phyloP scores from a whole-genome alignment of 2,113 vertebrate genomes.

The Spheniscus mendiculus region DNA sequence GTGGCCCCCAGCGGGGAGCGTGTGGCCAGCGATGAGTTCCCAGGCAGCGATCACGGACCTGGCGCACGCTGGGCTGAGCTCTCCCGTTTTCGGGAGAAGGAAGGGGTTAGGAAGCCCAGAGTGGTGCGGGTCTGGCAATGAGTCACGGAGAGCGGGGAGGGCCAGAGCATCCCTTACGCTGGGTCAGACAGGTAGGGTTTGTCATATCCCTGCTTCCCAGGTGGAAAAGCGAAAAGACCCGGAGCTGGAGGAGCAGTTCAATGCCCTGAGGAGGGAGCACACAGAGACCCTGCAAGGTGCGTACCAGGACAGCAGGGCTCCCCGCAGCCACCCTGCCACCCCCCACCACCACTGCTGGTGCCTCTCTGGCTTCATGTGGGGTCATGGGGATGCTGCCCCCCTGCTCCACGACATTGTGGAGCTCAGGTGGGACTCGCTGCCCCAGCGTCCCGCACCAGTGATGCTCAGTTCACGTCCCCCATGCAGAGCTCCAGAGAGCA shows the following conservation, averaged over 20 bases:
- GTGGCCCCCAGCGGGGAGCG: accelerated
- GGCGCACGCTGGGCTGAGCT: background rate
- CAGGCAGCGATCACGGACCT: background rate
- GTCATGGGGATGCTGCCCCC: background rate
- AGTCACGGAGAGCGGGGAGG: accelerated
- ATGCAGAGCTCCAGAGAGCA: constrained; percentile 73
- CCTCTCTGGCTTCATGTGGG: background rate
- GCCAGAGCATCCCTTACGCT: background rate
- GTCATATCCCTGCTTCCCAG: constrained; percentile 53
- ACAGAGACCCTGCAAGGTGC: constrained; percentile 75
- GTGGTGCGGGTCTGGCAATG: background rate
- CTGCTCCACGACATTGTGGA: background rate
- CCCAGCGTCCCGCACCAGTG: accelerated
- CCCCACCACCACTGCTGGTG: accelerated
- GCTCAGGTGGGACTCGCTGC: background rate
- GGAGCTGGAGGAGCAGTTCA: constrained; percentile 71
- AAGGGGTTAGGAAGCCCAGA: background rate
- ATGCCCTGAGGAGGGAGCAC: constrained; percentile 66
- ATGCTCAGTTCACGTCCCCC: background rate
- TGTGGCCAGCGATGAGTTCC: background rate
- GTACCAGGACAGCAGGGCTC: background rate
- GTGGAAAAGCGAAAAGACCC: constrained; percentile 76
- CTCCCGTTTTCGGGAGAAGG: background rate
- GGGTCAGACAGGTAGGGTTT: background rate
- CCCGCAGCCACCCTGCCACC: background rate